phyloP scores from a whole-genome alignment of 2,888 invertebrate species.

The Sinodicranocentrus sp. region DNA sequence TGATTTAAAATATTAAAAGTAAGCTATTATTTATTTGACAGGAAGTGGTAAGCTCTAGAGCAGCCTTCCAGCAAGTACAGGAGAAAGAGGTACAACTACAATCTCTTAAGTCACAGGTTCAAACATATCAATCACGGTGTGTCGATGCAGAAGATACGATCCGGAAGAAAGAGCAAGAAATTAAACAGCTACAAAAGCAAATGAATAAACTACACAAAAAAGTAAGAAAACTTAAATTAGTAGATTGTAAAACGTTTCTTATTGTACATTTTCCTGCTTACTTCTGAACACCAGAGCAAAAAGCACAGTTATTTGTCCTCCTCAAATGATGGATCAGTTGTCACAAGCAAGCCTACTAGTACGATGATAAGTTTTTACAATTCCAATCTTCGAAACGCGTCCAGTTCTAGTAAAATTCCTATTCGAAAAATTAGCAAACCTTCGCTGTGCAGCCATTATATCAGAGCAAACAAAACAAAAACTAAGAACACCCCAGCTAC shows the following conservation, averaged over 20 bases:
- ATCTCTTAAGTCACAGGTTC: slow-evolving; percentile 70
- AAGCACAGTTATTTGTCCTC: slow-evolving; percentile 1
- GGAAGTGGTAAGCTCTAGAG: slow-evolving; percentile 58
- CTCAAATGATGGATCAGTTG: not conserved
- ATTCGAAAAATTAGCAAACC: slow-evolving; percentile 14
- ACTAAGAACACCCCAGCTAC: too few relatives aligned
- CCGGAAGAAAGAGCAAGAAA: slow-evolving; percentile 71
- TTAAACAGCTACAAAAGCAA: slow-evolving; percentile 71
- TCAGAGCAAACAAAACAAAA: too few relatives aligned
- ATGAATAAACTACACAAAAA: slow-evolving; percentile 72
- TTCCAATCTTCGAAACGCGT: slow-evolving; percentile 12
- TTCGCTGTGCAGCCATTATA: not conserved
- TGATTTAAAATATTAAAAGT: too few relatives aligned
- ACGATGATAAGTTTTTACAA: slow-evolving; percentile 30
- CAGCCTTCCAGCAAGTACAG: slow-evolving; percentile 70
- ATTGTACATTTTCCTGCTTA: not conserved
- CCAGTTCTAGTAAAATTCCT: slow-evolving; percentile 48
- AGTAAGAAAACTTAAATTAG: slow-evolving; percentile 48
- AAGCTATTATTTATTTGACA: too few relatives aligned
- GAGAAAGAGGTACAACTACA: slow-evolving; percentile 72
- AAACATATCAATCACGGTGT: slow-evolving; percentile 71
- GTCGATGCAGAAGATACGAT: slow-evolving; percentile 69
- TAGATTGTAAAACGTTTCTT: not conserved
- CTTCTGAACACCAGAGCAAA: not conserved
- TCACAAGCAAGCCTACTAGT: not conserved